These are phyloP conservation scores for Corynorhinus townsendii DNA, from an alignment of 2,113 vertebrate species.

Conservation along the genomic window DNA sequence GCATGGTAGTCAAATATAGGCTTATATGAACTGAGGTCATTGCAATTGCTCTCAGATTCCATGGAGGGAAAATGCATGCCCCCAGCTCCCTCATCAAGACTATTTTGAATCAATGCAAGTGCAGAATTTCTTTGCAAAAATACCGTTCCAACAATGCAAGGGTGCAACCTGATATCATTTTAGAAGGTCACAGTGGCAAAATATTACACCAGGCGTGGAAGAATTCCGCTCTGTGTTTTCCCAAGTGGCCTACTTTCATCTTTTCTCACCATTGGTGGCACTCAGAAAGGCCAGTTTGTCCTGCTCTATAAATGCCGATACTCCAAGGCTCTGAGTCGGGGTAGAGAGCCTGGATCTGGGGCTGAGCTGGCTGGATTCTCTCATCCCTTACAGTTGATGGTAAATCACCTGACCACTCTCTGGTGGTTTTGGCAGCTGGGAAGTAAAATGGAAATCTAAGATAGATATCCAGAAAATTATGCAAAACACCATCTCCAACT, in stretches of 20 bases:
- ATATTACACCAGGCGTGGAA: neutral
- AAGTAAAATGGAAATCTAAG: neutral
- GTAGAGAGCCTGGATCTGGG: neutral
- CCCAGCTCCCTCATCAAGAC: neutral
- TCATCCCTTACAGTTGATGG: neutral
- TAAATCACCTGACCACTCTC: neutral
- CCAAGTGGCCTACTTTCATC: neutral
- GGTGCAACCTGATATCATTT: fast-evolving
- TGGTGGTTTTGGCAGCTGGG: neutral
- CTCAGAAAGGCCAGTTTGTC: conserved; percentile 37
- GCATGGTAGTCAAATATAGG: neutral
- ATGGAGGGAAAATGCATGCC: neutral
- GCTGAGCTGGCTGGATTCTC: neutral
- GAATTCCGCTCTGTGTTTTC: neutral
- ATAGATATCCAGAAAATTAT: neutral
- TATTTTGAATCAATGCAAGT: neutral
- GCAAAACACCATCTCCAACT: neutral
- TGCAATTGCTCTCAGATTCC: neutral
- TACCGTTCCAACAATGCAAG: neutral
- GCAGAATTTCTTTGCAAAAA: neutral
- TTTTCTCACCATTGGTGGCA: neutral
- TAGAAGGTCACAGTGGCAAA: neutral
- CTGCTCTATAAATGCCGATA: neutral
- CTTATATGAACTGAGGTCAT: neutral
- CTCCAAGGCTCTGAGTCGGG: fast-evolving